Base-by-base conservation (phyloP, 2,797 vertebrate genomes). In the Liasis olivaceus region DNA sequence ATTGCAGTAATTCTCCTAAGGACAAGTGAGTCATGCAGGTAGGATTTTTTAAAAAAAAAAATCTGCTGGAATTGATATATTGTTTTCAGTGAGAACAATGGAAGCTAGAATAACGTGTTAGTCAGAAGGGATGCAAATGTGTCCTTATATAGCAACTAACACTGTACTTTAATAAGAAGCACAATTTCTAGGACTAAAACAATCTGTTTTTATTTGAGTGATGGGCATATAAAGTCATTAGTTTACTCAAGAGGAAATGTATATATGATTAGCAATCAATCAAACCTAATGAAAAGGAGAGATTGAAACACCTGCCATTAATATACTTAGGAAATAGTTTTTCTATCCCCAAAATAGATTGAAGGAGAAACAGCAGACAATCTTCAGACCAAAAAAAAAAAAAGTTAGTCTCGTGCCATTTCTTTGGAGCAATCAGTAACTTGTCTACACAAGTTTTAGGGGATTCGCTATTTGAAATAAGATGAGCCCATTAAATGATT, bases 241-340 rank as follows among this genome's bases (percentile, higher is more conserved):
- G 77, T 42, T 91, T 62, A 91, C 87, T 87, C 90, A 91, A 86
- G 87, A 84, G 66, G 56, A 72, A 89, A 93, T 89, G 60, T 51
- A 89, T 85, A 86, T 86, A 89, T 91, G 58, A 90, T 91, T 86
- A 72, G 77, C 31, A 93, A 93, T 89, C 90, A 93, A 89, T 93
- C 77, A 89, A 86, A 89, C 15, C n/a, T 93, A 93, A 89, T 91
- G 90, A 91, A 93, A 93, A 91, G 58, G 28, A 62, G 47, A 91
- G 77, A 89, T 54, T 28, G 11, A 51, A 89, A 86, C 36, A 56
- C 1, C 36, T 86, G 81, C 72, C 54, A 77, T 90, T 87, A 89
- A 89, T 85, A 89, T 89, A 62, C 14, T 89, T 89, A 89, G 77
- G 12, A 91, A 89, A 91, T 47, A 64, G 31, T 5, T 88, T n/a